Base-by-base conservation (phyloP, 2,113 vertebrate genomes). In the Apteryx mantelli region DNA sequence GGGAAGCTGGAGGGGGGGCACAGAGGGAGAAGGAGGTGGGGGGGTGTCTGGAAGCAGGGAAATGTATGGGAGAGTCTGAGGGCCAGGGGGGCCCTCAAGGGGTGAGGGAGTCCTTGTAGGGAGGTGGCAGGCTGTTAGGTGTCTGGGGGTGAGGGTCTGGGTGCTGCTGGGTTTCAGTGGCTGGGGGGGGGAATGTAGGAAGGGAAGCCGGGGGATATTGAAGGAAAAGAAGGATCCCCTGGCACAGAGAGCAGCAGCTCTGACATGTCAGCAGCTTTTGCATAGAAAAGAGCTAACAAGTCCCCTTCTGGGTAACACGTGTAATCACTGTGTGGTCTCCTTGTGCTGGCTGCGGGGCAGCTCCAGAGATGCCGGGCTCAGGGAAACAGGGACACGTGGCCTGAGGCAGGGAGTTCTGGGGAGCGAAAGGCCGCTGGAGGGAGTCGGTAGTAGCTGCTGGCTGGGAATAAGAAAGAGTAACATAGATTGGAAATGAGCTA, bases 251-350 rank as follows among this genome's bases (percentile, higher is more conserved):
- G 40, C 1, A 14, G 40, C n/a, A 36, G 28, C 18, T 38, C 38
- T 44, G 56, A 8, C 28, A 1, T 0, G 2, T 6, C 18, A 46
- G 64, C 19, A 8, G 22, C 1, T 38, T 32, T 11, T 44, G 79
- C 9, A 5, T 24, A 30, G 22, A 20, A 36, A 66, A 40, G 11
- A 18, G 4, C 19, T 8, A 2, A 15, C 8, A 5, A 5, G n/a
- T 26, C 55, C 48, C 22, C 21, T 4, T 2, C 2, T 0, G 13
- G 50, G 30, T 15, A 7, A 7, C 18, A 1, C 3, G 2, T 28
- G 1, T 6, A 11, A 19, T 1, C 13, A 16, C 16, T 1, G 7
- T 11, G 21, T 4, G 36, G 30, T 34, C 30, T 25, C 38, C 36
- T 18, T 8, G 64, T 5, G 18, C 25, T 6, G 19, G 12, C 36